Conservation (phyloP, 2,888 invertebrate species). For the Onchidella celtica region DNA sequence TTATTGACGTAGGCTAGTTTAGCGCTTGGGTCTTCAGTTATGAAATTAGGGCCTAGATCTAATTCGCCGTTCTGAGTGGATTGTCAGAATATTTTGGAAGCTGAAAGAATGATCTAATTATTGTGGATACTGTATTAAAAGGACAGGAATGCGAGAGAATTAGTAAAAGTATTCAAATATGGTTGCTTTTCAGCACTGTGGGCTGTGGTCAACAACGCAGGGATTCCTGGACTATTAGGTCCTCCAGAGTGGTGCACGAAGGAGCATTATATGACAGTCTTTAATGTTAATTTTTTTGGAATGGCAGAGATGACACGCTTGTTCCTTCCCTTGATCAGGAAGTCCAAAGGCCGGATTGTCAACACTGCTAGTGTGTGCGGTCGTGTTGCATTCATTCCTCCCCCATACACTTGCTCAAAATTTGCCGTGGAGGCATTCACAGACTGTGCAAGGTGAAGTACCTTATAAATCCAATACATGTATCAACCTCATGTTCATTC, state of each 20-base stretch:
- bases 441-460: slow-evolving; percentile 57
- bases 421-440: slow-evolving; percentile 62
- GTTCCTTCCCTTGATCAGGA: slow-evolving; percentile 66
- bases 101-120: too few species aligned
- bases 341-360: slow-evolving; percentile 64
- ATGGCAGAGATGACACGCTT: slow-evolving; percentile 65
- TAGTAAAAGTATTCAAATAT: too few species aligned
- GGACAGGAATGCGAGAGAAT: too few species aligned
- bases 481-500: too few species aligned
- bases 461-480: too few species aligned
- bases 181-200: too few species aligned
- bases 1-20: too few species aligned
- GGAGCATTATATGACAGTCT: slow-evolving; percentile 64
- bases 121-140: too few species aligned
- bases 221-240: slow-evolving; percentile 62
- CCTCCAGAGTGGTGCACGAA: slow-evolving; percentile 72
- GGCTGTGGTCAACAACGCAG: slow-evolving; percentile 72
- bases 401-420: slow-evolving; percentile 62
- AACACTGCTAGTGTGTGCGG: slow-evolving; percentile 64
- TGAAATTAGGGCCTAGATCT: too few species aligned
- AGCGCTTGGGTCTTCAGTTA: too few species aligned
- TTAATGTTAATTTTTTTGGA: slow-evolving; percentile 74
- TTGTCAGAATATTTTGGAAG: too few species aligned
- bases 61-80: too few species aligned
- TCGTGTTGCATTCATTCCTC: slow-evolving; percentile 54